Conservation (phyloP, 2,113 vertebrate species). For the Bombycilla garrulus region DNA sequence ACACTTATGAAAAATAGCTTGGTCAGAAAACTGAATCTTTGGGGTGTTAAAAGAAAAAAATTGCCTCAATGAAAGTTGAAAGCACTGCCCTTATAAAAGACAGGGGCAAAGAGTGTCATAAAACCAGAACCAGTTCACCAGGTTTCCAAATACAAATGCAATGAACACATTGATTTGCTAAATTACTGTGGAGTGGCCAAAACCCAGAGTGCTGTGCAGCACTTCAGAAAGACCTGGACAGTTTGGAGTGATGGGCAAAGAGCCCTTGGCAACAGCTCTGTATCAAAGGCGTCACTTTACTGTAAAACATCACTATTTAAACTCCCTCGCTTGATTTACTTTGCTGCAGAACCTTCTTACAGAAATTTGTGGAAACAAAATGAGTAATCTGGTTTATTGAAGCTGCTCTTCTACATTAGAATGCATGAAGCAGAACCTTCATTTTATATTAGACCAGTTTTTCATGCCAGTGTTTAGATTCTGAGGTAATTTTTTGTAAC, state of each 20-base stretch:
- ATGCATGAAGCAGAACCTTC: not conserved
- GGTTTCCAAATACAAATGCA: not conserved
- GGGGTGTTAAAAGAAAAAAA: not conserved
- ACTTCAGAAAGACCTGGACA: not conserved
- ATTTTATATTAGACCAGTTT: not conserved
- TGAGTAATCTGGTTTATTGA: not conserved
- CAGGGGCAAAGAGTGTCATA: accelerated
- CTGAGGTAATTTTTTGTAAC: not conserved
- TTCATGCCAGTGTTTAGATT: not conserved
- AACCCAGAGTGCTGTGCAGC: not conserved
- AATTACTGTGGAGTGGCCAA: not conserved
- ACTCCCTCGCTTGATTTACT: not conserved
- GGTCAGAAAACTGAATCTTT: not conserved
- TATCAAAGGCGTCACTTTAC: not conserved
- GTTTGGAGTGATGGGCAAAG: not conserved
- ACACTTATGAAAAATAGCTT: not conserved
- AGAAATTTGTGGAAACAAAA: not conserved
- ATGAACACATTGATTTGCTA: not conserved
- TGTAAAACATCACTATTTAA: not conserved
- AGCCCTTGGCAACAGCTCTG: not conserved
- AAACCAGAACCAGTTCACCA: not conserved
- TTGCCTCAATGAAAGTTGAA: not conserved
- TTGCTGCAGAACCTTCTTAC: not conserved
- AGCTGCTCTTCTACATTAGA: not conserved
- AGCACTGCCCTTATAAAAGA: not conserved